Evolutionary conservation across 2,888 invertebrate genomes (phyloP).

Genomic region (Apomyelois bistriatella): DNA sequence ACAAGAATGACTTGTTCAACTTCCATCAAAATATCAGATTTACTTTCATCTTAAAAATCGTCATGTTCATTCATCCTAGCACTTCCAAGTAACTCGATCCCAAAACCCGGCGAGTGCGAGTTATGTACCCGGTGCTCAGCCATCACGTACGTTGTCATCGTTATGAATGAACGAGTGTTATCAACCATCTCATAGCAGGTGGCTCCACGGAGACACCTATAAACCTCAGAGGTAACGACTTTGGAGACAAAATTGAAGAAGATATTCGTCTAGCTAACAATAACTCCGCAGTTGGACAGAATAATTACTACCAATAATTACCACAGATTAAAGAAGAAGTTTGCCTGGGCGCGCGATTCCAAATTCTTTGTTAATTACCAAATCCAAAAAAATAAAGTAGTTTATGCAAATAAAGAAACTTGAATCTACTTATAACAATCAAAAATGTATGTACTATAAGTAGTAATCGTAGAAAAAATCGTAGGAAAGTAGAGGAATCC

Average conservation of each 20-base stretch:
- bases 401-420: too few species aligned
- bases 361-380: too few species aligned
- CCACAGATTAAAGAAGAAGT: too few species aligned
- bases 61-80: conserved; percentile 4
- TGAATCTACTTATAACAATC: too few species aligned
- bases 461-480: too few species aligned
- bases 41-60: conserved; percentile 2
- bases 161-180: conserved; percentile 64
- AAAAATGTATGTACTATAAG: too few species aligned
- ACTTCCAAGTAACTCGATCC: conserved; percentile 11
- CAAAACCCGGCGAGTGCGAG: conserved; percentile 8
- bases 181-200: conserved; percentile 60
- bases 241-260: conserved; percentile 18
- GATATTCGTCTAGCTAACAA: conserved; percentile 11
- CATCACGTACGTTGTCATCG: conserved; percentile 51
- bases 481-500: too few species aligned
- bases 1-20: conserved; percentile 3
- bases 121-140: conserved; percentile 16
- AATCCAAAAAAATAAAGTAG: too few species aligned
- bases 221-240: conserved; percentile 32
- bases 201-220: conserved; percentile 47
- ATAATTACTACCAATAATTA: neutral
- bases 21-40: conserved; percentile 1
- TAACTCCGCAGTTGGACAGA: neutral
- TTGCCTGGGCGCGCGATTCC: too few species aligned